A percentile compares a stretch with the other conserved stretches of the same genome.
Conservation (phyloP, 2,113 vertebrate genomes). For the Ancistrus triradiatus region DNA sequence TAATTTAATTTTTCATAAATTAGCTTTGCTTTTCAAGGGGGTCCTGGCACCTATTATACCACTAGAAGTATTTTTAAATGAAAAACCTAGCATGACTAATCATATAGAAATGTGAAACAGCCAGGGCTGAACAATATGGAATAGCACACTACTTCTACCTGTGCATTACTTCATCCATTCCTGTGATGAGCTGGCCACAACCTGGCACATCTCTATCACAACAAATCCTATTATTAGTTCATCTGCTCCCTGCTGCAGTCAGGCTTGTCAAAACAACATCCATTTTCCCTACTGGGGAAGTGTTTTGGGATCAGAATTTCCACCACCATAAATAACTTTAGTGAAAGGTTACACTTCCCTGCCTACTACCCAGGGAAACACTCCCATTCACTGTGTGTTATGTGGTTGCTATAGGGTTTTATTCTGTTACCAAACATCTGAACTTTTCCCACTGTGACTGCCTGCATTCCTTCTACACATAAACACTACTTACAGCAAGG, state of each 20-base stretch:
- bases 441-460: too few species aligned
- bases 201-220: conserved; percentile 2
- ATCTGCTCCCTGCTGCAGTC: background rate
- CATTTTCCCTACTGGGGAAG: background rate
- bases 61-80: too few species aligned
- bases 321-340: conserved; percentile 11
- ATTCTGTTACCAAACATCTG: background rate
- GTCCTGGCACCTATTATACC: too few species aligned
- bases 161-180: background rate
- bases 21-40: too few species aligned
- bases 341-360: conserved; percentile 14
- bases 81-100: conserved; percentile 15
- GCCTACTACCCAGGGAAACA: background rate
- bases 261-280: background rate
- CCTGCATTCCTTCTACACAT: conserved; percentile 5
- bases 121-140: too few species aligned
- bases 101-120: too few species aligned
- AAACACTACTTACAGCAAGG: too few species aligned
- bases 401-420: background rate
- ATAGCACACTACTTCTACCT: background rate
- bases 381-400: background rate
- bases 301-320: conserved; percentile 12
- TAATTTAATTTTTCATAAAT: too few species aligned
- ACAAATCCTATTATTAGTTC: conserved; percentile 9
- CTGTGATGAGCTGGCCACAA: background rate